Base-by-base conservation (phyloP, 92 coral and sea anemone species). In the Blastomussa wellsi region DNA sequence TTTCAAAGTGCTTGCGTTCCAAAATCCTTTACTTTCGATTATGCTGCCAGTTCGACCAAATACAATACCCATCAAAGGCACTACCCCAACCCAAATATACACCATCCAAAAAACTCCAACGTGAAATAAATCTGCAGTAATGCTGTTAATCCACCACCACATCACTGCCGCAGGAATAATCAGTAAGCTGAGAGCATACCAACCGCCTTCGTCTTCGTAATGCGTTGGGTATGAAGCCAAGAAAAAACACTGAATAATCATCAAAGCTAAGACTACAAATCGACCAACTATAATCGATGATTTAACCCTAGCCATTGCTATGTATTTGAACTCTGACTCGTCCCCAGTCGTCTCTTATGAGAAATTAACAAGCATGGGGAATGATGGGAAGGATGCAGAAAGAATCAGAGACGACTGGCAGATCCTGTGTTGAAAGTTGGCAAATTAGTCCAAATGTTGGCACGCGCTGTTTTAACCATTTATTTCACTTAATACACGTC, bases 1-100 rank as follows among this genome's bases (percentile, higher is more conserved):
- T 36, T n/a, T 82, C 28, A 82, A 82, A 51, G 86, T 82, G 39
- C 22, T 82, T 7, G 44, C 69, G 72, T 82, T 71, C 86, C 86
- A 82, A 48, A 82, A 82, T 72, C 78, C 78, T 82, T 70, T 29
- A 16, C 52, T 70, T 51, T n/a, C 47, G 7, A 71, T 16, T 51
- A 38, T 69, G 70, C 37, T 41, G 24, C 33, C 53, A 8, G 33
- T 71, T 36, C 78, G 86, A 24, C 78, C 78, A 52, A 82, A 82
- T 19, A 53, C 78, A 17, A 82, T 55, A 44, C 53, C 86, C 9
- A 72, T 38, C 38, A 71, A 3, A 13, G 85, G 85, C 33, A 69
- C 85, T 33, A 52, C n/a, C 5, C 86, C 78, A 24, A 82, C 14
- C 78, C 86, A 82, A 7, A 20, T 53, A 38, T 82, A 82, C 29